Evolutionary conservation across 2,113 vertebrate genomes (phyloP).

Genomic region (Psephotus haematonotus): DNA sequence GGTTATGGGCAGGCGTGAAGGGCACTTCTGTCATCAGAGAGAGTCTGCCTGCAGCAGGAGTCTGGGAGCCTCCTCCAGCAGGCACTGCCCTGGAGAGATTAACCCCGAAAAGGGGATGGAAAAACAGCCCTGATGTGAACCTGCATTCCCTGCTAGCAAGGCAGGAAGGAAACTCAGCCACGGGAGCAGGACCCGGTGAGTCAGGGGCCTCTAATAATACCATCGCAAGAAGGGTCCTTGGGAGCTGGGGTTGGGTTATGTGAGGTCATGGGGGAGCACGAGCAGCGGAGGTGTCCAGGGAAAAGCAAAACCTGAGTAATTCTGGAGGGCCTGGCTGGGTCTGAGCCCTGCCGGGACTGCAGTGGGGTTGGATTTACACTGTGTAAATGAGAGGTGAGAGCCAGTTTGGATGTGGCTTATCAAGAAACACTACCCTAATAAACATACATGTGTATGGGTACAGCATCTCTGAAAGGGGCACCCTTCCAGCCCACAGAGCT

Average conservation of each 20-base stretch:
- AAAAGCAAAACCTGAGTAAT: background rate
- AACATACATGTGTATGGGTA: background rate
- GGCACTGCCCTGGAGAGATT: background rate
- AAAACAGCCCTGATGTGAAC: background rate
- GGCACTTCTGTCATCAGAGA: conserved; percentile 3
- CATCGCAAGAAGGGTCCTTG: background rate
- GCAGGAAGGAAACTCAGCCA: background rate
- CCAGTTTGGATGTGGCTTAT: background rate
- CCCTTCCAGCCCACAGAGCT: background rate
- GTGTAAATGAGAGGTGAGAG: background rate
- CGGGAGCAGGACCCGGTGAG: background rate
- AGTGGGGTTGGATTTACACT: background rate
- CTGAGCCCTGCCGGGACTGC: background rate
- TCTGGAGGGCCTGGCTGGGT: background rate
- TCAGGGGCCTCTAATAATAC: background rate
- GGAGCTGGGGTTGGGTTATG: background rate
- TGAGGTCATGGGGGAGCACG: background rate
- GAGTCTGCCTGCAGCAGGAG: background rate
- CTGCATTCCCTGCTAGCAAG: background rate
- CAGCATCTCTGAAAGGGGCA: background rate
- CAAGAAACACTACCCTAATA: background rate
- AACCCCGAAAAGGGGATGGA: background rate
- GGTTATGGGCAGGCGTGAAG: background rate
- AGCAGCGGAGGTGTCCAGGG: background rate
- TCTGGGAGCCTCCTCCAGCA: background rate